Evolutionary conservation across 2,888 invertebrate species (phyloP), one percentile per base, ranked within the genome.

Genomic region (Achlya flavicornis): DNA sequence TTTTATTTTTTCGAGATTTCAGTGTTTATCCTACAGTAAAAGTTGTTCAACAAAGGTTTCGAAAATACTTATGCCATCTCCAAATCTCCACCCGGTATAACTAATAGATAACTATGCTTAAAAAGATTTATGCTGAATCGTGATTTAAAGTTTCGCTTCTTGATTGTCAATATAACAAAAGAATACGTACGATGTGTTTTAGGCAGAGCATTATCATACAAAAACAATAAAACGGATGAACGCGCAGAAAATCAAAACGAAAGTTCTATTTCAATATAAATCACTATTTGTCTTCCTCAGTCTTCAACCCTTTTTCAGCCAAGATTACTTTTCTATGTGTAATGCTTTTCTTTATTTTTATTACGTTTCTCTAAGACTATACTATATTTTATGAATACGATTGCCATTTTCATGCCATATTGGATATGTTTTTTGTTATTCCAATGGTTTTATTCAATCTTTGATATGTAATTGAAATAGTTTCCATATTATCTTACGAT

Each of bases 251-350:
- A 81, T 81, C 79, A 79, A 82, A 80, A 75, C 71, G 72, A 77
- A 69, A 69, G 73, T 77, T 78, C 75, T 71, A 77, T 86, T 84
- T 80, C 79, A 81, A 84, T 85, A 80, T 81, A 81, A 76, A 79
- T 77, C 79, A 75, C 79, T 81, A 81, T 85, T 83, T 82, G 81
- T 83, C 83, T 85, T 85, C 70, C 72, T 78, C 78, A 74, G 74
- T 71, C 71, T 76, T 78, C 75, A 78, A 80, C 79, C 82, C 81
- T 75, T 82, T 78, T 73, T 69, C 67, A 38, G 65, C 63, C 57
- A 66, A 69, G 73, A 70, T 73, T 71, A 72, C 75, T 74, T 74
- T 70, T 65, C 57, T 61, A 64, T 66, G 41, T 64, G 64, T 58
- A 61, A 61, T 66, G 65, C 66, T 69, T 67, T 62, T 65, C 66